These are phyloP conservation scores for Umimayanthus kanabou DNA, from an alignment of 92 coral and sea anemone species.

Conservation along the genomic window DNA sequence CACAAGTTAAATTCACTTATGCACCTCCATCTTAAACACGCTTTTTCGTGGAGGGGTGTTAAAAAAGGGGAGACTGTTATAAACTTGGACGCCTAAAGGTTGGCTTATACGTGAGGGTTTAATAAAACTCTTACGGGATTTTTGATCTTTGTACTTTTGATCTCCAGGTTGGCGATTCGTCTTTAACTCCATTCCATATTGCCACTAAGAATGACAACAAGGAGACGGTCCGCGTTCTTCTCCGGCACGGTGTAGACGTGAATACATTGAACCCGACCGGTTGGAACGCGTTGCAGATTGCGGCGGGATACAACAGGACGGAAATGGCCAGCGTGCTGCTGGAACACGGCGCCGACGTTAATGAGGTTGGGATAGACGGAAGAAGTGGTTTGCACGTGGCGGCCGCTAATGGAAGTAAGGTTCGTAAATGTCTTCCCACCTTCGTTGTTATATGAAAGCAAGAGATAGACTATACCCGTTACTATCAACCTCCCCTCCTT, in stretches of 20 bases:
- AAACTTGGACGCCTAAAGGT: too few species aligned
- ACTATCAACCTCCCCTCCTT: too few species aligned
- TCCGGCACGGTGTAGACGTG: slow-evolving; percentile 24
- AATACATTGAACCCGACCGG: background rate
- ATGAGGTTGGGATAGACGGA: slow-evolving; percentile 17
- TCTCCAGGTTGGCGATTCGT: slow-evolving; percentile 30
- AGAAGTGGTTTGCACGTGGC: slow-evolving; percentile 35
- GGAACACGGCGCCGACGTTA: slow-evolving; percentile 37
- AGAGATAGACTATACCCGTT: background rate
- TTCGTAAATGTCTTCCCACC: background rate
- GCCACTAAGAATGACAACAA: slow-evolving; percentile 29
- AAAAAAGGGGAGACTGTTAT: too few species aligned
- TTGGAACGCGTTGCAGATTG: slow-evolving; percentile 32
- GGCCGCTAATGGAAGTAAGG: slow-evolving; percentile 12
- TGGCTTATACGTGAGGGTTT: too few species aligned
- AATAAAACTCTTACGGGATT: too few species aligned
- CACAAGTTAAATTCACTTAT: too few species aligned
- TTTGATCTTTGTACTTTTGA: background rate
- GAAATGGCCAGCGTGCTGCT: slow-evolving; percentile 23
- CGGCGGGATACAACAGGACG: slow-evolving; percentile 19
- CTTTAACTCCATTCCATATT: slow-evolving; percentile 30
- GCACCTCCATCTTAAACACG: too few species aligned
- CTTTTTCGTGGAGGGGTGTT: too few species aligned
- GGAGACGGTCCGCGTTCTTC: slow-evolving; percentile 29
- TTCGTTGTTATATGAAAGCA: background rate